Conservation (phyloP, 2,113 vertebrate genomes). For the Podarcis muralis region DNA sequence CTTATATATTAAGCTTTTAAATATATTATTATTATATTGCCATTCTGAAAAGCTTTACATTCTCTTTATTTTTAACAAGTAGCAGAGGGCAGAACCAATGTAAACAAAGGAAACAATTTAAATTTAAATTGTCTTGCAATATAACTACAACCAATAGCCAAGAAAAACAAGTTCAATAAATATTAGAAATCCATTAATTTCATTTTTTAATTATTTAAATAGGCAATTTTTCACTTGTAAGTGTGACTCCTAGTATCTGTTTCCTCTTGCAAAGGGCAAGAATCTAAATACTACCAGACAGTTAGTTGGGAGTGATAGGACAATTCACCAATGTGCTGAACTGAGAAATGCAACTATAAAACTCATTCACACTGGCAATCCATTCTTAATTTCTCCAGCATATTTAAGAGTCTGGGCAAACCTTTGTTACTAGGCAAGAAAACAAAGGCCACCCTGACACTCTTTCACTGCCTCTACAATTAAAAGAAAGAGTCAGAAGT, state of each 20-base stretch:
- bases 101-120: neutral
- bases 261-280: conserved; percentile 38
- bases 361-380: neutral
- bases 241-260: conserved; percentile 29
- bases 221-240: conserved; percentile 17
- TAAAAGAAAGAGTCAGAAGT: neutral
- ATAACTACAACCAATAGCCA: conserved; percentile 24
- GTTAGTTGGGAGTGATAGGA: neutral
- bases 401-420: neutral
- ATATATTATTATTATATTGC: conserved; percentile 51
- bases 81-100: conserved; percentile 44
- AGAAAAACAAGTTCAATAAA: conserved; percentile 51
- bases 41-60: conserved; percentile 61
- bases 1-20: conserved; percentile 64
- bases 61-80: conserved; percentile 49
- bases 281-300: conserved; percentile 20
- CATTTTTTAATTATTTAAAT: conserved; percentile 26
- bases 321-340: neutral
- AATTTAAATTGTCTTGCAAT: too few species aligned
- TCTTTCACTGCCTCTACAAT: neutral
- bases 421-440: conserved; percentile 4
- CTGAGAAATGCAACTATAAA: conserved; percentile 48
- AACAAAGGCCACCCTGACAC: conserved; percentile 44
- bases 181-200: conserved; percentile 38
- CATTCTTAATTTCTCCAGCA: neutral